These are phyloP conservation scores for Chelon auratus DNA, from an alignment of 2,797 vertebrate genomes.

Conservation along the genomic window DNA sequence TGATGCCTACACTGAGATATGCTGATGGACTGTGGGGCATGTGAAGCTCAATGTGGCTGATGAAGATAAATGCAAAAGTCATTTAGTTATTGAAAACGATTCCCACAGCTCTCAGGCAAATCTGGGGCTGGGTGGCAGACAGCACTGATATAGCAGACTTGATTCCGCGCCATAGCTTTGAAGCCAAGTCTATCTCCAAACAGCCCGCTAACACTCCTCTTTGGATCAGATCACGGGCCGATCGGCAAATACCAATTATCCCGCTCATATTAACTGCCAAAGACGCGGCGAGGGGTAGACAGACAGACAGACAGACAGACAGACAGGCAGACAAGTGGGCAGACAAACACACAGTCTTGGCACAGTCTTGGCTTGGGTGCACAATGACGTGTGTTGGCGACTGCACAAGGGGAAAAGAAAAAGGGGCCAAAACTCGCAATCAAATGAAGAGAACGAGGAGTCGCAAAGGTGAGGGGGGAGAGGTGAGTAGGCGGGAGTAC, in stretches of 20 bases:
- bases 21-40: constrained; percentile 46
- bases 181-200: constrained; percentile 76
- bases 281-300: constrained; percentile 46
- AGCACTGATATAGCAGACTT: constrained; percentile 65
- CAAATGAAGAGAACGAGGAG: constrained; percentile 25
- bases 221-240: constrained; percentile 67
- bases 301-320: constrained; percentile 42
- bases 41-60: constrained; percentile 72
- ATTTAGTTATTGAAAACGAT: constrained; percentile 62
- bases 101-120: constrained; percentile 68
- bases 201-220: constrained; percentile 60
- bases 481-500: constrained; percentile 43
- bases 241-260: constrained; percentile 71
- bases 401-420: background rate
- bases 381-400: constrained; percentile 11
- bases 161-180: constrained; percentile 66
- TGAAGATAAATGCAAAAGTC: constrained; percentile 76
- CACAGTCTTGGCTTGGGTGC: constrained; percentile 11
- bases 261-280: constrained; percentile 62
- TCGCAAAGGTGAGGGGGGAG: constrained; percentile 43
- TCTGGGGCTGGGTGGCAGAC: constrained; percentile 66
- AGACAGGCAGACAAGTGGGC: constrained; percentile 43
- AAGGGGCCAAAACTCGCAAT: background rate
- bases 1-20: constrained; percentile 55
- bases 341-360: background rate